Evolutionary conservation across 2,888 invertebrate genomes (phyloP), one percentile per base, ranked within the genome.

Genomic region (Druceiella hillmani): DNA sequence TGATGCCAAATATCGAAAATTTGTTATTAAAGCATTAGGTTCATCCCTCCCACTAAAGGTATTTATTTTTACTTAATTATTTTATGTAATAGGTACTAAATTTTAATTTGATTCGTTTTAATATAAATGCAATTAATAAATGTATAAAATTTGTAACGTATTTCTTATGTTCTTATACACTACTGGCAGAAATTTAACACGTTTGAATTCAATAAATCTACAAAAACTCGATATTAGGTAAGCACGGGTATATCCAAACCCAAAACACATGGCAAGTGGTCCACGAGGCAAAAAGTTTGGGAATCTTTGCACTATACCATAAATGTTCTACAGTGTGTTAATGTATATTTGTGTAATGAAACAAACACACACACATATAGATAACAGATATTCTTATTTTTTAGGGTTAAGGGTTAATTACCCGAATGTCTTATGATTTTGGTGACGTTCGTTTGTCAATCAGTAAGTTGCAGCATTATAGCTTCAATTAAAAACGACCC

Each of bases 1-100:
- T 49, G 40, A 47, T 12, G 40, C 46, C 47, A 47, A 47, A 49
- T 44, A 28, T 49, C 45, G 43, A 48, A 20, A 48, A 49, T 42
- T 48, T 47, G 17, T 38, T 50, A 38, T 41, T 38, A 48, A 43
- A 36, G 29, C 47, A 48, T 41, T 46, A 49, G 33, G 44, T 43
- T 44, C 48, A 47, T 38, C 46, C 48, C 22, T 46, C 41, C 36
- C 43, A 46, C 34, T 45, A 45, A 46, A 47, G 41, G 36, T 35
- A 47, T 47, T 44, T 31, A 47, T 38, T 43, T 47, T 45, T 43
- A 30, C 26, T 43, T 37, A 40, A 29, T 37, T 34, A 41, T 41
- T 44, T 44, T 35, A 44, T 41, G 38, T 32, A 29, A 40, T 26
- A 40, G 25, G 33, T 37, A 43, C 27, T 35, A 39, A 35, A 40